Evolutionary conservation across 2,113 vertebrate species (phyloP), one percentile per base, ranked within the genome.

Genomic region (Strigops habroptila): DNA sequence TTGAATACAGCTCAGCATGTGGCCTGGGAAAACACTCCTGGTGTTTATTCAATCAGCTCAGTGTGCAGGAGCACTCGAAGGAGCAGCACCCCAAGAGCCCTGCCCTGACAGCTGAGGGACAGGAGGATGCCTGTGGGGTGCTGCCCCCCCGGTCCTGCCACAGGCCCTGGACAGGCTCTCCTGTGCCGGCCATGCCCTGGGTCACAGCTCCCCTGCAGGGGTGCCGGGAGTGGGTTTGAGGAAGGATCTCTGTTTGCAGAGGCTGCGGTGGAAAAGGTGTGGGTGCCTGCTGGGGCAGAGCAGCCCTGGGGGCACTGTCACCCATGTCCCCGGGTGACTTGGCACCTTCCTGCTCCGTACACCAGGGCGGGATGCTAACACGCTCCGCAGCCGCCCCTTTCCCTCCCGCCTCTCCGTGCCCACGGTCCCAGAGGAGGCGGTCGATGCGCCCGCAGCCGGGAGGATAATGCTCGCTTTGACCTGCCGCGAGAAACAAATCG

Each of bases 1-100:
- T 95, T 97, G 96, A 95, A 82, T 83, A 93, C 94, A 92, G 88
- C 97, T 97, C 95, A 92, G 94, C 95, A 53, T 80, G 91, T 27
- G 96, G 93, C 79, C 93, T 67, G 92, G 91, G 94, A 91, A 96
- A 96, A 95, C 93, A 75, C 84, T 95, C 84, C 81, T 69, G 90
- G 70, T 93, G 88, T 84, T 95, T 90, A 89, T 92, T 86, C 82
- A 89, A 85, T 87, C 94, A 77, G 75, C 87, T 84, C 35, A 2
- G 53, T 35, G 82, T 12, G 49, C 2, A 17, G 65, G 65, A 1
- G 48, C 13, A 0, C 87, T 49, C 43, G 0, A 16, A 86, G 57
- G 55, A 69, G 43, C 76, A 19, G 78, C 78, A 21, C 37, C 0
- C 0, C 25, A 9, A 6, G 43, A 2, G 35, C 75, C 63, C 33